These are phyloP conservation scores for Sinocyclocheilus maitianheensis DNA, from an alignment of 2,113 vertebrate species.

Conservation along the genomic window DNA sequence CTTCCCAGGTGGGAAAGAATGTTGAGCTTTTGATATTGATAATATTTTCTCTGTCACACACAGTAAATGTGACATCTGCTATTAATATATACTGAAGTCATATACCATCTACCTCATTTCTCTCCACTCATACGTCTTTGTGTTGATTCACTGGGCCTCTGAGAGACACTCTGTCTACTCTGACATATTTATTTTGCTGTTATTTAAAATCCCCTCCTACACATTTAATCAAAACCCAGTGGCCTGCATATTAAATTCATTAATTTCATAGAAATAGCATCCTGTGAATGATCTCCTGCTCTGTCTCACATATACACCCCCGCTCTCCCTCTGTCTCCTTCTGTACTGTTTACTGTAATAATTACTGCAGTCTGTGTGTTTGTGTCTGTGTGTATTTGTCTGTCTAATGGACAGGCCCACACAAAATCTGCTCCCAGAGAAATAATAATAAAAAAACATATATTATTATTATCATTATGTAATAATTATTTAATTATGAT, in stretches of 20 bases:
- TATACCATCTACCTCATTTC: background rate
- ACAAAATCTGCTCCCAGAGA: background rate
- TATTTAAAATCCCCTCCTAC: constrained; percentile 24
- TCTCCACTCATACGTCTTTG: background rate
- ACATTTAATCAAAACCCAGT: constrained; percentile 3
- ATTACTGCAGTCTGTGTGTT: background rate
- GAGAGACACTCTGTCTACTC: background rate
- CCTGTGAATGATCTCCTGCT: background rate
- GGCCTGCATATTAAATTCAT: constrained; percentile 18
- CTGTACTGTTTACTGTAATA: background rate
- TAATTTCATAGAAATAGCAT: background rate
- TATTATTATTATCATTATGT: no score
- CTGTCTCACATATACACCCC: background rate
- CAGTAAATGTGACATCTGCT: background rate
- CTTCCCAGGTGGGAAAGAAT: constrained; percentile 18
- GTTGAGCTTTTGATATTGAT: constrained; percentile 8
- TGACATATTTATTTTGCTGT: background rate
- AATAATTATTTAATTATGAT: no score
- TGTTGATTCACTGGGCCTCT: constrained; percentile 17
- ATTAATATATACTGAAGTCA: background rate
- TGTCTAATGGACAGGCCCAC: background rate
- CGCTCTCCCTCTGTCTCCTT: constrained; percentile 13
- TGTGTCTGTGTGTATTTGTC: background rate
- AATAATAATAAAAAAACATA: no score
- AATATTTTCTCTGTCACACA: background rate